Evolutionary conservation across 2,888 invertebrate species (phyloP).

Genomic region (Lycophotia porphyrea): DNA sequence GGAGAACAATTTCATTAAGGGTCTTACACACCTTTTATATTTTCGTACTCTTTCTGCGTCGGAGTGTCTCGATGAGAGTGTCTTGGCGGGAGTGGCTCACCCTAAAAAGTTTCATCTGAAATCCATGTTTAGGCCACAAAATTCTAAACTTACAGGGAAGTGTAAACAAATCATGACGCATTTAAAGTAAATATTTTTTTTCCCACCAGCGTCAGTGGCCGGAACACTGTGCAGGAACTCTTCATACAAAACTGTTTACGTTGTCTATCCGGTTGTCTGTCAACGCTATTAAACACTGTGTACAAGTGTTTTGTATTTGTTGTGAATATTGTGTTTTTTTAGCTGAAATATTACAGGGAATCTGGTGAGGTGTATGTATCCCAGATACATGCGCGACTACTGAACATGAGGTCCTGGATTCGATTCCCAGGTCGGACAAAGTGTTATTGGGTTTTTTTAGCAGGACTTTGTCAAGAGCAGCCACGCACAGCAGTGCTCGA

Average conservation of each 20-base stretch:
- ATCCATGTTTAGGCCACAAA: background rate
- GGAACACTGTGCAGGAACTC: slow-evolving; percentile 49
- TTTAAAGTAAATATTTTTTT: slow-evolving; percentile 26
- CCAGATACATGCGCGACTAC: background rate
- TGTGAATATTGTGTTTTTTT: slow-evolving; percentile 9
- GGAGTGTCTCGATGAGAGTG: background rate
- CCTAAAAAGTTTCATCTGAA: background rate
- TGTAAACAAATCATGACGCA: slow-evolving; percentile 33
- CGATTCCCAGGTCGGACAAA: no score
- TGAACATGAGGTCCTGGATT: no score
- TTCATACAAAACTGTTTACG: slow-evolving; percentile 50
- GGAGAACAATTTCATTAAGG: no score
- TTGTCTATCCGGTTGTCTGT: slow-evolving; percentile 45
- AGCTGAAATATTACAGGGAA: background rate
- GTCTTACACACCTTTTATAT: no score
- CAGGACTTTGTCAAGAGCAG: no score
- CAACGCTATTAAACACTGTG: slow-evolving; percentile 10
- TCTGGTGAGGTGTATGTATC: background rate
- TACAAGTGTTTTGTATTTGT: background rate
- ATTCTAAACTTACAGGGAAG: background rate
- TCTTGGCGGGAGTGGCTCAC: background rate
- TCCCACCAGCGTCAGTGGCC: slow-evolving; percentile 17
- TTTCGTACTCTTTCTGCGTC: background rate
- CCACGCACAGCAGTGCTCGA: no score
- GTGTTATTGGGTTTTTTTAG: no score